Evolutionary conservation across 2,113 vertebrate species (phyloP).

Genomic region (Rhinichthys klamathensis): DNA sequence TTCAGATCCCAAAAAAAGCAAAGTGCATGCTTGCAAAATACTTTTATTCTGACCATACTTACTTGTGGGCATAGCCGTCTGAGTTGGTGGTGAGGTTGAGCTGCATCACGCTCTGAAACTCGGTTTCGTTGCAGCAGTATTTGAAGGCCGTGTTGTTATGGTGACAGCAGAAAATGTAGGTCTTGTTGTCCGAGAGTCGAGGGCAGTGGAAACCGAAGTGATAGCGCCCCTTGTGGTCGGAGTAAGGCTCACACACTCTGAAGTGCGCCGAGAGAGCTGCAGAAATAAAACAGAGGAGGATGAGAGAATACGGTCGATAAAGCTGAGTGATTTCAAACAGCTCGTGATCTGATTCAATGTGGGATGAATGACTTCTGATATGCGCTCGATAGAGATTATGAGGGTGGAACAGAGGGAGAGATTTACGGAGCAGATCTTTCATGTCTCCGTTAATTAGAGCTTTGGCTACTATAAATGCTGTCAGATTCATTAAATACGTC

Average conservation of each 20-base stretch:
- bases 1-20: background rate
- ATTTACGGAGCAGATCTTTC: conserved; percentile 24
- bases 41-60: conserved; percentile 66
- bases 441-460: conserved; percentile 37
- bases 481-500: conserved; percentile 25
- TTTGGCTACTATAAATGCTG: background rate
- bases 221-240: conserved; percentile 93
- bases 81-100: conserved; percentile 87
- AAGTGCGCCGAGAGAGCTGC: conserved; percentile 79
- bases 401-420: conserved; percentile 18
- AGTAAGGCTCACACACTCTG: conserved; percentile 96
- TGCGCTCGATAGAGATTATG: conserved; percentile 4
- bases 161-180: conserved; percentile 95
- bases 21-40: background rate
- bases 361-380: background rate
- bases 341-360: background rate
- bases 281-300: background rate
- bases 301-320: conserved; percentile 3
- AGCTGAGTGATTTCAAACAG: conserved; percentile 24
- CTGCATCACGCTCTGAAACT: conserved; percentile 96
- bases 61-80: conserved; percentile 94
- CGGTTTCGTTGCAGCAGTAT: conserved; percentile 98
- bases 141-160: conserved; percentile 98
- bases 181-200: conserved; percentile 97
- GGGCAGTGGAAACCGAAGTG: conserved; percentile 99